A percentile compares a stretch with the other conserved stretches of the same genome.
Evolutionary conservation across 2,797 vertebrate species (phyloP).

Genomic region (Phataginus tetradactyla): DNA sequence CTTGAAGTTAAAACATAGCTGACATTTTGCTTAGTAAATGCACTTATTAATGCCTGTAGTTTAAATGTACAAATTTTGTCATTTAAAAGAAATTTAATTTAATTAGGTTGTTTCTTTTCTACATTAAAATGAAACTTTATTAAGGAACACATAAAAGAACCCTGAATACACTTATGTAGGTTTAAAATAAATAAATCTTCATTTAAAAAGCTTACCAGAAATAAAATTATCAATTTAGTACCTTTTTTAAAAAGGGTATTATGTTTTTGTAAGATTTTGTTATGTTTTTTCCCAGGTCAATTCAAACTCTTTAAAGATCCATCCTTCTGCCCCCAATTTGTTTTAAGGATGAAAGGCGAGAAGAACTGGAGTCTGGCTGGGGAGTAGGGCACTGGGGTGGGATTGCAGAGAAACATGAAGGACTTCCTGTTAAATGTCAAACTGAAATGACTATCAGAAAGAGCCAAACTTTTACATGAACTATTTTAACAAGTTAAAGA

Average conservation of each 20-base stretch:
- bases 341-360: background rate
- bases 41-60: background rate
- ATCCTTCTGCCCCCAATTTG: background rate
- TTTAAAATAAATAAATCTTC: constrained; percentile 10
- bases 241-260: background rate
- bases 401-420: background rate
- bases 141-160: background rate
- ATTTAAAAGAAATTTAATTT: constrained; percentile 47
- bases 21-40: background rate
- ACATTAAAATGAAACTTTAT: constrained; percentile 33
- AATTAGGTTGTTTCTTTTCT: constrained; percentile 35
- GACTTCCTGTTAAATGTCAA: constrained; percentile 16
- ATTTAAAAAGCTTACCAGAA: background rate
- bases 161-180: background rate
- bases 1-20: background rate
- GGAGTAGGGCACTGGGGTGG: background rate
- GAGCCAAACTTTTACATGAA: constrained; percentile 26
- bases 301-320: background rate
- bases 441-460: constrained; percentile 21
- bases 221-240: constrained; percentile 3
- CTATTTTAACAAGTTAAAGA: constrained; percentile 20
- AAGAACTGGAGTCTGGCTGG: background rate
- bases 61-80: background rate
- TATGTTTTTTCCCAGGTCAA: background rate
- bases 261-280: background rate